Conservation (phyloP, 2,797 vertebrate species). For the Cottoperca gobio region DNA sequence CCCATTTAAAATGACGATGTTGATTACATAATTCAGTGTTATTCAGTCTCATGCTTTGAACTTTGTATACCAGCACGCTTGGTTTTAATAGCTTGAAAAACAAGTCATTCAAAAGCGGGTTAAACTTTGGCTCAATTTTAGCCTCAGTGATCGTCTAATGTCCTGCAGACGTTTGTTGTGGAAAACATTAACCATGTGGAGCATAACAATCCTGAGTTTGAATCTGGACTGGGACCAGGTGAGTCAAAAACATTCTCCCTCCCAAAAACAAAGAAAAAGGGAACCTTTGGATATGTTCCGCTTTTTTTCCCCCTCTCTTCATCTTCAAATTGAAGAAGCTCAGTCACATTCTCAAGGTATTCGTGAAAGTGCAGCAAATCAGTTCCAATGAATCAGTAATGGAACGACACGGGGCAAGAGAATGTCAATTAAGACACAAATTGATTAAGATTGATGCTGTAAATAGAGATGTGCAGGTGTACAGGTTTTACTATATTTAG, state of each 20-base stretch:
- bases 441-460: neutral
- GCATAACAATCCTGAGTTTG: neutral
- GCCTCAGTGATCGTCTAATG: neutral
- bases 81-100: neutral
- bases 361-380: slow-evolving; percentile 2
- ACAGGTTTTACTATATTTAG: neutral
- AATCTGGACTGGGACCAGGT: neutral
- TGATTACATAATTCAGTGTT: slow-evolving; percentile 22
- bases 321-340: slow-evolving; percentile 1
- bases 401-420: neutral
- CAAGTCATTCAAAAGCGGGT: neutral
- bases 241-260: neutral
- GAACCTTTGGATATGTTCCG: neutral
- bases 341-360: neutral
- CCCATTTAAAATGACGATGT: slow-evolving; percentile 27
- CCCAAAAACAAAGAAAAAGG: neutral
- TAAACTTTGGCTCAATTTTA: neutral
- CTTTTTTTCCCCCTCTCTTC: too few relatives aligned
- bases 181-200: neutral
- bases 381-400: neutral
- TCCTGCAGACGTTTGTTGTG: slow-evolving; percentile 4
- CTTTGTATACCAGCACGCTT: neutral
- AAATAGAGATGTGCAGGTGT: neutral
- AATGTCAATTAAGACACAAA: neutral
- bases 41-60: neutral